Percentiles rank a stretch among this genome's conserved stretches.
phyloP scores from a whole-genome alignment of 2,888 invertebrate species.

The Heliconius hortense region DNA sequence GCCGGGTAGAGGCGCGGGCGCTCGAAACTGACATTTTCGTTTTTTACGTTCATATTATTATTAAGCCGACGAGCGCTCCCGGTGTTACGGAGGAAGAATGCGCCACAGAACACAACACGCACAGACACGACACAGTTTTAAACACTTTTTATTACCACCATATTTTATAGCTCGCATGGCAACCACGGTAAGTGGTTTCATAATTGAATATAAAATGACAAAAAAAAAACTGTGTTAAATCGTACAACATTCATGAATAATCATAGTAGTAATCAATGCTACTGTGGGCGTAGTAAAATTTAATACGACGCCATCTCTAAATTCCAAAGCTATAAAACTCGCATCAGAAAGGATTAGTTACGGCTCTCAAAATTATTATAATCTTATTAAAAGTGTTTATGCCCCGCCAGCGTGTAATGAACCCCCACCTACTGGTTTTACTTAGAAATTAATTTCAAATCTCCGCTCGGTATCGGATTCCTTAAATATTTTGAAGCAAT shows the following conservation, averaged over 20 bases:
- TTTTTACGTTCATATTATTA: conserved; percentile 78
- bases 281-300: neutral
- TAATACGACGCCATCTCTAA: conserved; percentile 2
- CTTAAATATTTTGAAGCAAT: conserved; percentile 72
- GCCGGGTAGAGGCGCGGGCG: conserved; percentile 61
- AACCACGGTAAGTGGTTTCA: conserved; percentile 43
- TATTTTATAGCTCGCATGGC: conserved; percentile 43
- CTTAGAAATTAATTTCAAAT: conserved; percentile 34
- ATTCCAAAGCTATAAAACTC: conserved; percentile 28
- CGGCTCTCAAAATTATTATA: conserved; percentile 33
- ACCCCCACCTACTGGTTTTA: conserved; percentile 26
- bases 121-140: conserved; percentile 61
- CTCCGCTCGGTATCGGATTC: conserved; percentile 49
- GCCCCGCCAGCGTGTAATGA: conserved; percentile 30
- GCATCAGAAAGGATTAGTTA: conserved; percentile 39
- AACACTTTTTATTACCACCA: conserved; percentile 40
- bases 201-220: conserved; percentile 43
- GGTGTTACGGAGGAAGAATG: conserved; percentile 81
- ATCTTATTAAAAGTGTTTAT: conserved; percentile 41
- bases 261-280: neutral
- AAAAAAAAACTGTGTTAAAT: conserved; percentile 32
- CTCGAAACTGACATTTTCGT: conserved; percentile 74
- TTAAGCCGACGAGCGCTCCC: conserved; percentile 77
- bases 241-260: conserved; percentile 29
- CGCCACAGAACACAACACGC: conserved; percentile 61